These are phyloP conservation scores for Montipora cactus DNA, from an alignment of 64 coral and sea anemone species.

Conservation along the genomic window DNA sequence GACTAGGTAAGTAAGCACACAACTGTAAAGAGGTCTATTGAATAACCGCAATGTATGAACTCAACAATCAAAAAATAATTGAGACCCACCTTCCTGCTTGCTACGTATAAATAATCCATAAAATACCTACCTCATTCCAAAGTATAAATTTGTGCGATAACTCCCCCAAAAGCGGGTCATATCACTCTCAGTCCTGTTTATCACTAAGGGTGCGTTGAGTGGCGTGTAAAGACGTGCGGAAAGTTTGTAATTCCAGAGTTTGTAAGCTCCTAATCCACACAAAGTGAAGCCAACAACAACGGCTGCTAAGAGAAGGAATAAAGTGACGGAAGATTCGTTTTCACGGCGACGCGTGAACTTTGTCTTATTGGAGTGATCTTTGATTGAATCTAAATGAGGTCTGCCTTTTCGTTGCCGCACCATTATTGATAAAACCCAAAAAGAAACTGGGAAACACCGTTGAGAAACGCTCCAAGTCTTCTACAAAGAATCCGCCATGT, in stretches of 20 bases:
- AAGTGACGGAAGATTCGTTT: neutral
- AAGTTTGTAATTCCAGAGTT: slow-evolving; percentile 75
- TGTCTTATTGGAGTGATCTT: slow-evolving; percentile 39
- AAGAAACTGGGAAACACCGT: neutral
- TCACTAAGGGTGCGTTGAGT: slow-evolving; percentile 71
- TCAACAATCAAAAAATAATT: no score
- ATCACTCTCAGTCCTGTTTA: slow-evolving; percentile 73
- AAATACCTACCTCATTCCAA: slow-evolving; percentile 78
- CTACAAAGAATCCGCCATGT: slow-evolving; percentile 31
- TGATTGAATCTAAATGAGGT: slow-evolving; percentile 25
- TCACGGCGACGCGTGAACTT: slow-evolving; percentile 28
- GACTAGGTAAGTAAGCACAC: no score
- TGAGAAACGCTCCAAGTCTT: neutral
- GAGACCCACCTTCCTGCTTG: no score
- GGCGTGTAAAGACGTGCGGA: slow-evolving; percentile 73
- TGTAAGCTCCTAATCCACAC: slow-evolving; percentile 57
- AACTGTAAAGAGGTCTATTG: no score
- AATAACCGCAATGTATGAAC: no score
- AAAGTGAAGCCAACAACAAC: slow-evolving; percentile 39
- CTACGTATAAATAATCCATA: no score
- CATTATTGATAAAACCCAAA: slow-evolving; percentile 12
- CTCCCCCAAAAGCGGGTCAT: slow-evolving; percentile 91
- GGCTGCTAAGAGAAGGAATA: neutral
- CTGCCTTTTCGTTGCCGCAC: slow-evolving; percentile 9
- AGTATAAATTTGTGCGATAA: slow-evolving; percentile 95